Evolutionary conservation across 2,797 vertebrate species (phyloP).

Genomic region (Bucorvus abyssinicus): DNA sequence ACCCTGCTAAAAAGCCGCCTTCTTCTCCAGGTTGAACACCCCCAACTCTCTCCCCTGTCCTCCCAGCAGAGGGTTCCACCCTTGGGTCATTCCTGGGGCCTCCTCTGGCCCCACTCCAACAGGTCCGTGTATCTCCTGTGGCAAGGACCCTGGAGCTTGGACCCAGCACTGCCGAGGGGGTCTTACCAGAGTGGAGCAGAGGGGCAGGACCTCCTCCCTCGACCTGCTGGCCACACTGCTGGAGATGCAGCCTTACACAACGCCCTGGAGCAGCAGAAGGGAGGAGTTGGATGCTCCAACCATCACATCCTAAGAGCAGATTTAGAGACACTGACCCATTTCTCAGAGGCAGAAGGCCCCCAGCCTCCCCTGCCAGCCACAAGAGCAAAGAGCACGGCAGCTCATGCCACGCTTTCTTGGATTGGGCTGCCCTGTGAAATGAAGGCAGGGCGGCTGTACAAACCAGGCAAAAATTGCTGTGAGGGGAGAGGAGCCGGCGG

Average conservation of each 20-base stretch:
- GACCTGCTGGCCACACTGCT: background rate
- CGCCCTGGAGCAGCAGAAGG: background rate
- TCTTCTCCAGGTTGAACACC: background rate
- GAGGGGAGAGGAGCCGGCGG: background rate
- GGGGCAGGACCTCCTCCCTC: background rate
- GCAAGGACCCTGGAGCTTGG: background rate
- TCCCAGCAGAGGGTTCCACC: background rate
- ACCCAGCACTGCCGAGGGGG: background rate
- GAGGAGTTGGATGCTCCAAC: background rate
- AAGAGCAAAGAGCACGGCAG: background rate
- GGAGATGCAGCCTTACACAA: background rate
- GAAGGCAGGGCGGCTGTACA: constrained; percentile 23
- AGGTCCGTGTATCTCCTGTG: background rate
- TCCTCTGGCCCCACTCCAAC: background rate
- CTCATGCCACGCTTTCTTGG: background rate
- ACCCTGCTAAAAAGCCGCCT: background rate
- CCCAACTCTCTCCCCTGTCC: background rate
- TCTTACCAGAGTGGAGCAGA: background rate
- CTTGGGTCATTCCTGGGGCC: background rate
- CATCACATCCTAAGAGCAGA: rapidly evolving
- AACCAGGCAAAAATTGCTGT: constrained; percentile 18
- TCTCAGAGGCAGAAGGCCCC: background rate
- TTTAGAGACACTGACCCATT: background rate
- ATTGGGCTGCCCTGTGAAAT: background rate
- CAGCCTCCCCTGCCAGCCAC: background rate